Percentiles rank a stretch among this genome's conserved stretches.
Conservation (phyloP, 2,888 invertebrate species). For the Lasioglossum malachurum region DNA sequence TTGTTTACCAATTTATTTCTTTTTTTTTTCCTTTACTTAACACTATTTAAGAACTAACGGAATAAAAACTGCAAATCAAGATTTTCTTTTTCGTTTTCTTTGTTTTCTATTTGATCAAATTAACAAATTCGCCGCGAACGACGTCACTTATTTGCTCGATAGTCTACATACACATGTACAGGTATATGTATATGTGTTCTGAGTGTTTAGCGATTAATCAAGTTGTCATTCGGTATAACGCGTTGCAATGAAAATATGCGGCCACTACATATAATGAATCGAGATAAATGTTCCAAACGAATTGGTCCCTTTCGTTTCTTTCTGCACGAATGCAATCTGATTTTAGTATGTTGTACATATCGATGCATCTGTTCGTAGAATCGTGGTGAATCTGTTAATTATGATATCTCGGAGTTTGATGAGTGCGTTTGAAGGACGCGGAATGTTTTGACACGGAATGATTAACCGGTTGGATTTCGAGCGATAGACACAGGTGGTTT, state of each 20-base stretch:
- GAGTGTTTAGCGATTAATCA: not conserved
- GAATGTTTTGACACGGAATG: not conserved
- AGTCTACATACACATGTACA: not conserved
- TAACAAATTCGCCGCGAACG: not conserved
- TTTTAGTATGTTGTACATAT: not conserved
- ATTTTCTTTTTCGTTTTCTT: slow-evolving; percentile 22
- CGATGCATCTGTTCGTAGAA: not conserved
- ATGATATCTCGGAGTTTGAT: not conserved
- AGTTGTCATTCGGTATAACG: not conserved
- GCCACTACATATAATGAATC: not conserved
- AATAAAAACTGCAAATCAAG: slow-evolving; percentile 45
- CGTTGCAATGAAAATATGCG: not conserved
- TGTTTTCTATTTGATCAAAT: not conserved
- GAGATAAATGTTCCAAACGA: too few relatives aligned
- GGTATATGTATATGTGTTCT: not conserved
- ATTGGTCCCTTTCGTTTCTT: not conserved
- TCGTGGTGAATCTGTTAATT: not conserved
- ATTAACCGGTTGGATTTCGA: slow-evolving; percentile 2
- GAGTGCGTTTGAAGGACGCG: not conserved
- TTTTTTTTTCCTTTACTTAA: slow-evolving; percentile 8
- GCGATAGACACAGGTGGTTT: slow-evolving; percentile 75
- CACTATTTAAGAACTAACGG: slow-evolving; percentile 20
- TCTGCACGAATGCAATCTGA: not conserved
- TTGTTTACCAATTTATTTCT: slow-evolving; percentile 29
- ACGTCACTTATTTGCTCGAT: not conserved